phyloP scores from a whole-genome alignment of 2,888 invertebrate species.

The Metacarcinus magister region DNA sequence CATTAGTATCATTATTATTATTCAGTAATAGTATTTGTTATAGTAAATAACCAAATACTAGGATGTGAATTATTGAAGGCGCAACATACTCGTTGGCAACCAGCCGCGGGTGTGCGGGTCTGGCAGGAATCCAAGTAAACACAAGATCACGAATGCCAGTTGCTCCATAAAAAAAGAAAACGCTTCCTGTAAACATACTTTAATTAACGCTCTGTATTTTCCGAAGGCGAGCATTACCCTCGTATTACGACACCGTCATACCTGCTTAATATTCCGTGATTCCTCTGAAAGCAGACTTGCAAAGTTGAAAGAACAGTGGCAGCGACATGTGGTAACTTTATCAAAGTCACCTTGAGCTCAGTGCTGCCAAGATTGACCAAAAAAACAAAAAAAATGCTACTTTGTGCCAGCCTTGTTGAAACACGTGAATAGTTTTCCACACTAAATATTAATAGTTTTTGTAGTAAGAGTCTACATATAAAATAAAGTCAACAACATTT shows the following conservation, averaged over 20 bases:
- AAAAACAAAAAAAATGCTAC: slow-evolving; percentile 30
- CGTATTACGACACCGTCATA: neutral
- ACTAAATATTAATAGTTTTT: neutral
- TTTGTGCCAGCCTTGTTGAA: slow-evolving; percentile 1
- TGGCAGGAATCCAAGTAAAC: slow-evolving; percentile 79
- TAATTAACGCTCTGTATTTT: neutral
- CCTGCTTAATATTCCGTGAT: neutral
- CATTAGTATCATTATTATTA: neutral
- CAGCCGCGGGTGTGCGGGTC: slow-evolving; percentile 49
- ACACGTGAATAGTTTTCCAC: neutral
- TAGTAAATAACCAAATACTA: slow-evolving; percentile 61
- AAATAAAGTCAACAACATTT: neutral
- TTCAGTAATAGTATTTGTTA: neutral
- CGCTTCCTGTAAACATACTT: neutral
- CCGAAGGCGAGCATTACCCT: neutral
- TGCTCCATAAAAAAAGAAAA: neutral
- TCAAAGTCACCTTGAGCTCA: slow-evolving; percentile 77
- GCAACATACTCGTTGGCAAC: slow-evolving; percentile 69
- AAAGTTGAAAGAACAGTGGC: neutral
- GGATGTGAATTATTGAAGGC: slow-evolving; percentile 46
- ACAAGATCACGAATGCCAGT: slow-evolving; percentile 70
- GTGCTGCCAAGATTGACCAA: slow-evolving; percentile 62
- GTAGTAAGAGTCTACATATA: neutral
- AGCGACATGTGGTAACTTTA: slow-evolving; percentile 68
- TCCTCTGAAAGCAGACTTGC: neutral